These are phyloP conservation scores for Chrysaora quinquecirrha DNA, from an alignment of 30 jellyfish, hydroid and myxozoan species.

Conservation along the genomic window DNA sequence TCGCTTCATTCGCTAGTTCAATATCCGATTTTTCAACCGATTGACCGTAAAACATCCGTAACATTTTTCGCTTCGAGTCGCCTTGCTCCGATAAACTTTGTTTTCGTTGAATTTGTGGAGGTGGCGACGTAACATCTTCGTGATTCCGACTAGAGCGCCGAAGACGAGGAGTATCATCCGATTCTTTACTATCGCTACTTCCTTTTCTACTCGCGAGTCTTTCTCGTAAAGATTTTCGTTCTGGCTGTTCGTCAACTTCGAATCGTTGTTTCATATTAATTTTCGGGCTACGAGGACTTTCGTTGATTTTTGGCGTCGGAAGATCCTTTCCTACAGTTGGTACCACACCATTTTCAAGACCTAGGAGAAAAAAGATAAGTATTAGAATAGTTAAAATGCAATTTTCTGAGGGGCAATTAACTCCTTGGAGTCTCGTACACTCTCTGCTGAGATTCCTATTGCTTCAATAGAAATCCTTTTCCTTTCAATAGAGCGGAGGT, in stretches of 20 bases:
- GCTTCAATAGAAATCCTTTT: too few species aligned
- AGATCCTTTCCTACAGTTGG: conserved; percentile 37
- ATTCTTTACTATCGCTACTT: conserved; percentile 34
- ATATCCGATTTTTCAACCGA: conserved; percentile 91
- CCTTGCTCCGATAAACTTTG: conserved; percentile 86
- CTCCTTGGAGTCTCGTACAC: too few species aligned
- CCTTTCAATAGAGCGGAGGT: too few species aligned
- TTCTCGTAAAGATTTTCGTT: conserved; percentile 85
- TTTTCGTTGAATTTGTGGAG: conserved; percentile 67
- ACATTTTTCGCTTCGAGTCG: conserved; percentile 88
- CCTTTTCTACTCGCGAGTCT: conserved; percentile 76
- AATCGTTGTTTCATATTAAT: conserved; percentile 89
- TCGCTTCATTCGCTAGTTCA: conserved; percentile 68
- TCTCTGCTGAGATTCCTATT: too few species aligned
- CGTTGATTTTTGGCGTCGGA: conserved; percentile 49
- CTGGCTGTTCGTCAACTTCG: conserved; percentile 82
- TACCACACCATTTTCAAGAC: background rate
- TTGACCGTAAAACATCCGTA: conserved; percentile 97
- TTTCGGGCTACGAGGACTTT: conserved; percentile 88
- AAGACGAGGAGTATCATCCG: conserved; percentile 52
- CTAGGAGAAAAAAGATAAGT: too few species aligned
- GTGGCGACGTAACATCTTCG: conserved; percentile 39
- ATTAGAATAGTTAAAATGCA: too few species aligned
- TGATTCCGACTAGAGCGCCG: conserved; percentile 51
- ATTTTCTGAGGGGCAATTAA: too few species aligned